Base-by-base conservation (phyloP, 2,113 vertebrate genomes). In the Pyxicephalus adspersus region DNA sequence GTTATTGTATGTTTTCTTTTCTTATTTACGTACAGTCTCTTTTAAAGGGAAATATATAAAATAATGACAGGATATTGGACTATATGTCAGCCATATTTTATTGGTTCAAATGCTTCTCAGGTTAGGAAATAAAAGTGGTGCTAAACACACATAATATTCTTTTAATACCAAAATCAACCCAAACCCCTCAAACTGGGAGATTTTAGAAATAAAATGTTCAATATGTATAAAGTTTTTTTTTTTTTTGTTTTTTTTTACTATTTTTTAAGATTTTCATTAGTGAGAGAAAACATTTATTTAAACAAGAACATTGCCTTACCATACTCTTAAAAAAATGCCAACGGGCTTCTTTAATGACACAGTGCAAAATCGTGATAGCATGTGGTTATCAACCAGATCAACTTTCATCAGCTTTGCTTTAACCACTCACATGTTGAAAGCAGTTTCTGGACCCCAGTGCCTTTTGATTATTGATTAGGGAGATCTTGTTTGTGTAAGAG, bases 51-150 rank as follows among this genome's bases (percentile, higher is more conserved):
- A 92, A 88, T 86, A 84, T 87, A 84, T 84, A 81, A 74, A 83
- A 70, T 84, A 38, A 85, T 86, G 86, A 88, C 81, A 83, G 85
- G 88, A 87, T 85, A 88, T 80, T 85, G 84, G 86, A 77, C 87
- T 68, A 79, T 83, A 83, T 70, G 86, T 82, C 88, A 84, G 85
- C 87, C 86, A 86, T 88, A 85, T 83, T 83, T 84, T 78, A 64
- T 92, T 88, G 88, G 65, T 78, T 76, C 91, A 88, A 86, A 89
- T 74, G 85, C 83, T 90, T 92, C 93, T 94, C 93, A 94, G 93
- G 93, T 93, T 90, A 83, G 85, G 87, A 86, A 88, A 79, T 83
- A 84, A 57, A 90, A 88, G 85, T 91, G 92, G 93, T 94, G 92
- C 93, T 94, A 91, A 84, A 88, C 70, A 54, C 58, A 65, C 31